Conservation (phyloP, 2,113 vertebrate genomes). For the Oophaga pumilio region DNA sequence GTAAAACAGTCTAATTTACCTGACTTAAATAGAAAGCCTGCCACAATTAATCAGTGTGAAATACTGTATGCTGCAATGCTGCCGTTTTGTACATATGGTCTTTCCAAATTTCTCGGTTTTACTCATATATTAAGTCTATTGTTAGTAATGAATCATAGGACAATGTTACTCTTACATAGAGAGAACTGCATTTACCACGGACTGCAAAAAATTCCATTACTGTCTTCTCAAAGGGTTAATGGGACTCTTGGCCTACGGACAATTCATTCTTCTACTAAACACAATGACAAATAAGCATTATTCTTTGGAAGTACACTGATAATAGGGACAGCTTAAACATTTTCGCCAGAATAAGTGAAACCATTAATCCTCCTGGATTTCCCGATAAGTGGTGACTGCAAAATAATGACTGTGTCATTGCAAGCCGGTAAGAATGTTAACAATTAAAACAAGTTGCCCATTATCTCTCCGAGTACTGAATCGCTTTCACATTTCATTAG, state of each 20-base stretch:
- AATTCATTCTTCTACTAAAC: conserved; percentile 90
- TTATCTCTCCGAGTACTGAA: conserved; percentile 83
- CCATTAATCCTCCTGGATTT: conserved; percentile 99
- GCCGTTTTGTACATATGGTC: background rate
- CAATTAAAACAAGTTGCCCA: conserved; percentile 97
- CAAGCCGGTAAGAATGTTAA: conserved; percentile 89
- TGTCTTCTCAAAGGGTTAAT: conserved; percentile 85
- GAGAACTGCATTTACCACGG: conserved; percentile 56
- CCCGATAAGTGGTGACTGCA: conserved; percentile 94
- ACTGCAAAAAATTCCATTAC: conserved; percentile 64
- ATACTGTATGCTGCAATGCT: too few relatives aligned
- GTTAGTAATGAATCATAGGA: background rate
- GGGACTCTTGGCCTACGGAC: conserved; percentile 80
- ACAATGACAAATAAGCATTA: conserved; percentile 99
- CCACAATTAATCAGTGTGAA: background rate
- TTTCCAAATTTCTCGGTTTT: background rate
- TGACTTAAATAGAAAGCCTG: background rate
- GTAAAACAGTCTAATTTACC: background rate
- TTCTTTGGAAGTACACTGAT: conserved; percentile 97
- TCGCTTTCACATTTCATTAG: conserved; percentile 89
- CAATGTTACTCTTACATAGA: background rate
- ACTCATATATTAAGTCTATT: background rate
- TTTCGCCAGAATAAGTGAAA: conserved; percentile 96
- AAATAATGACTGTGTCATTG: conserved; percentile 98
- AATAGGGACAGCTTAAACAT: conserved; percentile 99